Conservation (phyloP, 2,113 vertebrate species). For the Pterocles orientalis region DNA sequence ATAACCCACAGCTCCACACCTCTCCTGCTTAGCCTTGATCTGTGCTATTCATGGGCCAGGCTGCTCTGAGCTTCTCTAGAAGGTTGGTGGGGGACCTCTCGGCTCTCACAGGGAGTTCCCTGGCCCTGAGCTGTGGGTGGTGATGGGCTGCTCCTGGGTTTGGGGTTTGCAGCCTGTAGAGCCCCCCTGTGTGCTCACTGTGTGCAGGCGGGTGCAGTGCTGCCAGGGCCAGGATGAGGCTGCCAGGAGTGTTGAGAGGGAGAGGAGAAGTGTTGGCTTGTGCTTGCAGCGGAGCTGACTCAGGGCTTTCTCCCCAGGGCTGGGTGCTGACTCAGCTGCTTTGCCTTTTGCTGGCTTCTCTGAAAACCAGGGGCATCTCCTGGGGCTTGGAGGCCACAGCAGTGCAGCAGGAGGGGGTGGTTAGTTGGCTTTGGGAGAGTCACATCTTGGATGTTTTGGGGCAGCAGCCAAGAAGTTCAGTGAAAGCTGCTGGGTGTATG, state of each 20-base stretch:
- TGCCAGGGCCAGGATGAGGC: background rate
- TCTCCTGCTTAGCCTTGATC: rapidly evolving
- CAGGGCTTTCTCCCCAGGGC: conserved; percentile 28
- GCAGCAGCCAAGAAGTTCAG: background rate
- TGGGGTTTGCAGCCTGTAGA: background rate
- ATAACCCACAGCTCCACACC: background rate
- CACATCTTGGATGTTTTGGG: background rate
- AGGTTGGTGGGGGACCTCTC: background rate
- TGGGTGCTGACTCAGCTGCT: conserved; percentile 51
- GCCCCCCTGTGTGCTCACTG: background rate
- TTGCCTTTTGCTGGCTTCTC: background rate
- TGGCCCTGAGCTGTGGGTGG: background rate
- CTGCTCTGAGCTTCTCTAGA: background rate
- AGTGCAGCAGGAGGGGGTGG: background rate
- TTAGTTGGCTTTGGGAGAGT: background rate
- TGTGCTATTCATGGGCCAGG: rapidly evolving
- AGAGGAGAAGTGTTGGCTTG: background rate
- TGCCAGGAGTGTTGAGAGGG: background rate
- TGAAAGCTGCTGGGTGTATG: background rate
- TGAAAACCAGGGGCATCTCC: conserved; percentile 6
- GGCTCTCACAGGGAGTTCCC: rapidly evolving
- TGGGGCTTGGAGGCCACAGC: background rate
- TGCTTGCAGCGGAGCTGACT: background rate
- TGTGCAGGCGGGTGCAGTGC: background rate
- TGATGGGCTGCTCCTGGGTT: background rate